Evolutionary conservation across 2,113 vertebrate genomes (phyloP), one percentile per base, ranked within the genome.

Genomic region (Pachypanchax playfairii): DNA sequence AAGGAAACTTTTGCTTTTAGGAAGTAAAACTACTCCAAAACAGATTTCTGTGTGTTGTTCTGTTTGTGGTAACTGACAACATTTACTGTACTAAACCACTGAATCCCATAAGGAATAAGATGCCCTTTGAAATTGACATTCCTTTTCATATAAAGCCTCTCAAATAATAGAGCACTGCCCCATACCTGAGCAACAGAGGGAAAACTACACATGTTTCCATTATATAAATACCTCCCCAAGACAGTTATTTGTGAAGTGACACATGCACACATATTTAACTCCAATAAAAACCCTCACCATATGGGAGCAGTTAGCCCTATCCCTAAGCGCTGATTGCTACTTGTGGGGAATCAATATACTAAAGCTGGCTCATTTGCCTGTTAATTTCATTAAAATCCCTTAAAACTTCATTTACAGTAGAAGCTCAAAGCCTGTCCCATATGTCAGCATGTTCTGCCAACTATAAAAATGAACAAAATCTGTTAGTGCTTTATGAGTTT

Each of bases 131-230:
- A 61, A 38, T 60, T 25, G 22, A 49, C 25, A 39, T 43, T 65
- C 18, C 36, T 73, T 70, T 84, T 66, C 60, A 74, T 49, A 49
- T 69, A 72, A 70, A 81, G 81, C 69, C 75, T 72, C 36, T 55
- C 50, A 73, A 74, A 82, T 84, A 78, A 81, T 71, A 24, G 55
- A 74, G 24, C n/a, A 4, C 54, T 43, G 39, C 20, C 53, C 57
- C 10, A 63, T 65, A 86, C 80, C 80, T 87, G 79, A 85, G 57
- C 39, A 25, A 73, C 75, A 74, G 39, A 77, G 53, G n/a, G 0
- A 43, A 75, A 59, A 1, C 43, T 55, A 77, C 76, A 84, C 42
- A 38, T 75, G 80, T 80, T 85, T 81, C 69, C 69, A 73, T 81
- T 66, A 73, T 64, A 65, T 28, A 74, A 62, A 41, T 26, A 17